A percentile compares a stretch with the other conserved stretches of the same genome.
Conservation (phyloP, 2,113 vertebrate genomes). For the Hypomesus transpacificus region DNA sequence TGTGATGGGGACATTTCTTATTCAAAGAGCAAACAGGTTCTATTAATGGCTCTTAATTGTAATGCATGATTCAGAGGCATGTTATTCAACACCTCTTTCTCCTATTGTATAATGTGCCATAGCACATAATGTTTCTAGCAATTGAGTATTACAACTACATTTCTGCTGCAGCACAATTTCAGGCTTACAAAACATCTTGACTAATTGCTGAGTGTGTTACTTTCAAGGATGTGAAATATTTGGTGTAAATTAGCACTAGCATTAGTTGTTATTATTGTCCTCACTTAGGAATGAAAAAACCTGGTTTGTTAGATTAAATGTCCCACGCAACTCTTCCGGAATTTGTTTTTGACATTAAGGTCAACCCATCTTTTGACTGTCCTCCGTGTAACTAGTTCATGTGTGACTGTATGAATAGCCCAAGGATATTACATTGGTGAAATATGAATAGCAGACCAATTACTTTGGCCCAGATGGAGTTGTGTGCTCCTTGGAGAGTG, state of each 20-base stretch:
- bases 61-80: conserved; percentile 38
- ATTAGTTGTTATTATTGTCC: conserved; percentile 14
- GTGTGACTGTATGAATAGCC: conserved; percentile 65
- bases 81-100: not conserved
- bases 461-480: conserved; percentile 71
- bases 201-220: no score
- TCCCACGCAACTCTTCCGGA: conserved; percentile 27
- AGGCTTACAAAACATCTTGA: no score
- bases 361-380: conserved; percentile 60
- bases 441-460: conserved; percentile 75
- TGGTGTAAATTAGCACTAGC: no score
- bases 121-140: not conserved
- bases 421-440: conserved; percentile 67
- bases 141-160: no score
- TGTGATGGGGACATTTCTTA: conserved; percentile 32
- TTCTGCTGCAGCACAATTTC: no score
- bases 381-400: conserved; percentile 65
- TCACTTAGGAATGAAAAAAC: conserved; percentile 15
- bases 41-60: conserved; percentile 55
- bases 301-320: conserved; percentile 28
- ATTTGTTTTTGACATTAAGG: conserved; percentile 53
- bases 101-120: conserved; percentile 3
- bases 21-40: conserved; percentile 46
- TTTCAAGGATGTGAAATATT: no score
- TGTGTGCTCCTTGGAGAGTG: conserved; percentile 57